A percentile compares a stretch with the other conserved stretches of the same genome.
These are phyloP conservation scores for Temnothorax ravouxi DNA, from an alignment of 2,888 invertebrate genomes.

Conservation along the genomic window DNA sequence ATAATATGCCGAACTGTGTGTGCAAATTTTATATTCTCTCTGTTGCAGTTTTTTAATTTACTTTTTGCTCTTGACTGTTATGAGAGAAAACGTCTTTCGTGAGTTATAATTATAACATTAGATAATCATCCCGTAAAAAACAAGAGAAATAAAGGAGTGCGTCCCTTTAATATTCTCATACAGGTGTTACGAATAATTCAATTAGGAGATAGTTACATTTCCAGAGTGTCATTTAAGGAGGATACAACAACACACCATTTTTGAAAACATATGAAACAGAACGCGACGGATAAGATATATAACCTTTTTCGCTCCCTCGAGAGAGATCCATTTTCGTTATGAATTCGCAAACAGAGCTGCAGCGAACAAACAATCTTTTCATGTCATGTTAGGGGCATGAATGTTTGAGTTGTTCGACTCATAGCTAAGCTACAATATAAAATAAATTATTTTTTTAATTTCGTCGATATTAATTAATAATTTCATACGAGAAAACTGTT, in stretches of 20 bases:
- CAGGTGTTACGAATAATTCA: not conserved
- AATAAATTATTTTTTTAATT: slow-evolving; percentile 22
- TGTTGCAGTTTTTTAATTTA: not conserved
- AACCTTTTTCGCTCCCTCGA: not conserved
- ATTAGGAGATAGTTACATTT: slow-evolving; percentile 10
- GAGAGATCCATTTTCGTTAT: slow-evolving; percentile 40
- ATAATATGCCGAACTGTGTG: not conserved
- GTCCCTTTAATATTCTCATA: not conserved
- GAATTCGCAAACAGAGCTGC: not conserved
- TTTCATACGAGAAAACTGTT: not conserved
- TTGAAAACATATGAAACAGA: slow-evolving; percentile 34
- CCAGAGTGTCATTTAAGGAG: slow-evolving; percentile 20
- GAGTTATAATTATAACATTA: slow-evolving; percentile 7
- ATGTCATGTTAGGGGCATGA: slow-evolving; percentile 3
- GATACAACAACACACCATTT: slow-evolving; percentile 55
- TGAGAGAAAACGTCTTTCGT: not conserved
- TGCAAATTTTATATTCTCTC: not conserved
- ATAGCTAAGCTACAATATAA: not conserved
- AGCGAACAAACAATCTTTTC: slow-evolving; percentile 38
- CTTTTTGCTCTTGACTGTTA: not conserved
- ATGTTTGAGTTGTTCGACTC: slow-evolving; percentile 15
- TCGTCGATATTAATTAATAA: not conserved
- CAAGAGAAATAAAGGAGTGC: not conserved
- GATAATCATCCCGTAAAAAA: not conserved
- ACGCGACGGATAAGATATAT: slow-evolving; percentile 46